These are phyloP conservation scores for Anseranas semipalmata DNA, from an alignment of 2,113 vertebrate species.

Conservation along the genomic window DNA sequence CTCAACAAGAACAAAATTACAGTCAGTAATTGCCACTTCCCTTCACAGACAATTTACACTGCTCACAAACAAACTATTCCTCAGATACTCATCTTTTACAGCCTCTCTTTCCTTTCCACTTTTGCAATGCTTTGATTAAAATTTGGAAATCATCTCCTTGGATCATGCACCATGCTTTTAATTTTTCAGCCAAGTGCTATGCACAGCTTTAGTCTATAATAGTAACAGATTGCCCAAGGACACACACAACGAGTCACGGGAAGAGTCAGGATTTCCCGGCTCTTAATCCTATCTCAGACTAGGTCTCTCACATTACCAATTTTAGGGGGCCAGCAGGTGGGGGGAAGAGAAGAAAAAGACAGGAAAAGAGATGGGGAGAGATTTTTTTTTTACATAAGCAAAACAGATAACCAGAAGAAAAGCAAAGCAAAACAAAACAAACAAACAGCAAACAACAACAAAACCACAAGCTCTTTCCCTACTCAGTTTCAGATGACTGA, in stretches of 20 bases:
- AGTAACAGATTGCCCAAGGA: slow-evolving; percentile 61
- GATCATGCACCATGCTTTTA: background rate
- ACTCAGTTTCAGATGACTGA: background rate
- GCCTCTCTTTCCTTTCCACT: background rate
- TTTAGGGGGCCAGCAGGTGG: background rate
- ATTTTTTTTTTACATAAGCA: background rate
- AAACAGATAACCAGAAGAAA: background rate
- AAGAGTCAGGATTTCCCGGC: slow-evolving; percentile 49
- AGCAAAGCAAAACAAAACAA: too few species aligned
- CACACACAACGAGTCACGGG: slow-evolving; percentile 32
- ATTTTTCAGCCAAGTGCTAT: slow-evolving; percentile 43
- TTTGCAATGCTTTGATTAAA: background rate
- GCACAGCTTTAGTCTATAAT: slow-evolving; percentile 15
- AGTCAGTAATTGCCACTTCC: background rate
- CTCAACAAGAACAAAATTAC: background rate
- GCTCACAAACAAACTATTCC: background rate
- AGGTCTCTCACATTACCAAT: slow-evolving; percentile 33
- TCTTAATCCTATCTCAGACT: slow-evolving; percentile 25
- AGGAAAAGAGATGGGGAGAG: background rate
- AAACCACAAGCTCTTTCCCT: background rate
- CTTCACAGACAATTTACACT: background rate
- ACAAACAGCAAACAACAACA: background rate
- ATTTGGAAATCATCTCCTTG: slow-evolving; percentile 2
- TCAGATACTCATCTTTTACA: background rate
- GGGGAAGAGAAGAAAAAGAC: background rate